These are phyloP conservation scores for Gymnogyps californianus DNA, from an alignment of 2,113 vertebrate genomes.

Conservation along the genomic window DNA sequence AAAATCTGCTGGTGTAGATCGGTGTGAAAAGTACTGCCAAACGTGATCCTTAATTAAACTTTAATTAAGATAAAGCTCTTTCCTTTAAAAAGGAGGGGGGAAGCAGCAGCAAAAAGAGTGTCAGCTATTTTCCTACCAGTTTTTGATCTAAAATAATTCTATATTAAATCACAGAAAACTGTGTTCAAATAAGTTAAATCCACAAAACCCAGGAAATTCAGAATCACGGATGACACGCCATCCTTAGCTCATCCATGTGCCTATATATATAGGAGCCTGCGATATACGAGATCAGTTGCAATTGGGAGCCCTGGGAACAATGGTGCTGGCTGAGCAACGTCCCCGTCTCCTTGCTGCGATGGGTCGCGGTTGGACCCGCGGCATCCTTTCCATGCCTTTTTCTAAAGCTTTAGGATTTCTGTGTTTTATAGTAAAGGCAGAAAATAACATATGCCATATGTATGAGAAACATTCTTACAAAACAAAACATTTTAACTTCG, in stretches of 20 bases:
- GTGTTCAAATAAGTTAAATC: slow-evolving; percentile 72
- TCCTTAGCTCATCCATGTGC: not conserved
- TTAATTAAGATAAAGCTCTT: slow-evolving; percentile 99
- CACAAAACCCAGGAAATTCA: slow-evolving; percentile 50
- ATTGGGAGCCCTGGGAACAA: not conserved
- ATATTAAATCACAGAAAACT: slow-evolving; percentile 72
- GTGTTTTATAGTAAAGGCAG: not conserved
- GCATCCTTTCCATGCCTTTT: not conserved
- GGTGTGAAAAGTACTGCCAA: slow-evolving; percentile 99
- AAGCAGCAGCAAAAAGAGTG: slow-evolving; percentile 78
- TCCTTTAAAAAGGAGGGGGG: slow-evolving; percentile 73
- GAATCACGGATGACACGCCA: not conserved
- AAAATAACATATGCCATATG: fast-evolving
- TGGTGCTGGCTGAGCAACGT: not conserved
- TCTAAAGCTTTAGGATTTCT: not conserved
- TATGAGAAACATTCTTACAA: fast-evolving
- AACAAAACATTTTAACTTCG: not conserved
- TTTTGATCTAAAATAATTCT: slow-evolving; percentile 74
- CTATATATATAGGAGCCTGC: not conserved
- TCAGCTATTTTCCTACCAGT: slow-evolving; percentile 73
- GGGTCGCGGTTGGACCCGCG: not conserved
- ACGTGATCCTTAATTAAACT: slow-evolving; percentile 99
- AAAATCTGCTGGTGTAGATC: slow-evolving; percentile 99
- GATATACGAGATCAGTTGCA: not conserved
- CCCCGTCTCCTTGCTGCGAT: not conserved